Percentiles rank a stretch among this genome's conserved stretches.
Conservation (phyloP, 2,113 vertebrate genomes). For the Polypterus bichir region DNA sequence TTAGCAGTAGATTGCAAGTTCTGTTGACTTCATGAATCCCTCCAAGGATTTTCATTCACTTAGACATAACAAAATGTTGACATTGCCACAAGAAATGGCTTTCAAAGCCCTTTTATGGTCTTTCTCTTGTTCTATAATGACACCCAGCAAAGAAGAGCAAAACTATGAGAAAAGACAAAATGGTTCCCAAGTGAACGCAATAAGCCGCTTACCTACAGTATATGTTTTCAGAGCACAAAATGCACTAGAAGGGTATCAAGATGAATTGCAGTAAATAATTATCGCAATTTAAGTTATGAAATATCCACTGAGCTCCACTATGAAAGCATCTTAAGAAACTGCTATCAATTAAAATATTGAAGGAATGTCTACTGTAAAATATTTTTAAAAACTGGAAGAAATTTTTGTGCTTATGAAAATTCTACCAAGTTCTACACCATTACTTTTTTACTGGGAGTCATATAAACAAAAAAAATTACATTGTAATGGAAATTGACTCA, state of each 20-base stretch:
- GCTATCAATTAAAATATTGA: no score
- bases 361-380: no score
- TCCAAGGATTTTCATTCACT: background rate
- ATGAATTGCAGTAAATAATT: slow-evolving; percentile 2
- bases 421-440: no score
- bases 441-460: no score
- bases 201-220: background rate
- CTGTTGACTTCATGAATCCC: no score
- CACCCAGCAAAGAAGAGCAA: background rate
- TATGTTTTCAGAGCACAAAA: background rate
- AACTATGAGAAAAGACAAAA: background rate
- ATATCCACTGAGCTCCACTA: no score
- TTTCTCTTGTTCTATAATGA: background rate
- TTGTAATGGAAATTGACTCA: no score
- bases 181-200: background rate
- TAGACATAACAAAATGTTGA: background rate
- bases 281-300: background rate
- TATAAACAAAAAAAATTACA: no score
- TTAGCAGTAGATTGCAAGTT: no score
- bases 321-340: no score
- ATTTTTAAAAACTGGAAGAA: no score
- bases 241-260: background rate
- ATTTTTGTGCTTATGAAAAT: no score
- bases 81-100: background rate
- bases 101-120: background rate